Percentiles rank a stretch among this genome's conserved stretches.
phyloP scores from a whole-genome alignment of 2,888 invertebrate genomes.

The Parapristionchus giblindavisi region DNA sequence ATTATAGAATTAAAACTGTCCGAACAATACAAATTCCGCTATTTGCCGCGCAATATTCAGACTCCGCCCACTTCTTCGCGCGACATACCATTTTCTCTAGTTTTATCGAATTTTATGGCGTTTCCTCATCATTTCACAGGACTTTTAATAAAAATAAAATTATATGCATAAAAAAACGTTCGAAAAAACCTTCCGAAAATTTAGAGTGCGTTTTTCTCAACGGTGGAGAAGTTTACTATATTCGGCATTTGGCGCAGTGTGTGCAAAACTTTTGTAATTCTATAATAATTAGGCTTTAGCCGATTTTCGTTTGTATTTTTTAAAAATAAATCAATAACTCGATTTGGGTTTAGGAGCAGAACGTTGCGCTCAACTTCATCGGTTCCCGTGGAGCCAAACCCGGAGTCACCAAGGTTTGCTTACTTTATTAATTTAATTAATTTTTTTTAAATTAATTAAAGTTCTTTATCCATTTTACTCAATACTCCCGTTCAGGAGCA shows the following conservation, averaged over 20 bases:
- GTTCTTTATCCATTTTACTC: neutral
- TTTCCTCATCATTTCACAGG: too few species aligned
- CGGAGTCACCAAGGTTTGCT: conserved; percentile 95
- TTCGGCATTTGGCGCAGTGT: neutral
- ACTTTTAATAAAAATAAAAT: too few species aligned
- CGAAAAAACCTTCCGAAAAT: too few species aligned
- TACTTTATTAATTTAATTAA: neutral
- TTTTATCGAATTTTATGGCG: too few species aligned
- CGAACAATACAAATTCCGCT: too few species aligned
- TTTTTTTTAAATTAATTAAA: neutral
- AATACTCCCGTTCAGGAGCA: conserved; percentile 23
- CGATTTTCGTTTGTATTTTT: neutral
- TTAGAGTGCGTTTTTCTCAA: too few species aligned
- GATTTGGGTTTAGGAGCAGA: conserved; percentile 83
- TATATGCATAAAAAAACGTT: too few species aligned
- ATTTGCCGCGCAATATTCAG: too few species aligned
- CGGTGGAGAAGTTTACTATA: too few species aligned
- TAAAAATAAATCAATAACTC: neutral
- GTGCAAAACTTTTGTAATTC: neutral
- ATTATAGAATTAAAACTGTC: too few species aligned
- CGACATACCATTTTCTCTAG: too few species aligned
- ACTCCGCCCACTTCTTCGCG: too few species aligned
- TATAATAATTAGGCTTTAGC: neutral
- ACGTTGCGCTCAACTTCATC: conserved; percentile 97
- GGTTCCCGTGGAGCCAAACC: conserved; percentile 95